phyloP scores from a whole-genome alignment of 2,888 invertebrate species.

The Apodemia mormo region DNA sequence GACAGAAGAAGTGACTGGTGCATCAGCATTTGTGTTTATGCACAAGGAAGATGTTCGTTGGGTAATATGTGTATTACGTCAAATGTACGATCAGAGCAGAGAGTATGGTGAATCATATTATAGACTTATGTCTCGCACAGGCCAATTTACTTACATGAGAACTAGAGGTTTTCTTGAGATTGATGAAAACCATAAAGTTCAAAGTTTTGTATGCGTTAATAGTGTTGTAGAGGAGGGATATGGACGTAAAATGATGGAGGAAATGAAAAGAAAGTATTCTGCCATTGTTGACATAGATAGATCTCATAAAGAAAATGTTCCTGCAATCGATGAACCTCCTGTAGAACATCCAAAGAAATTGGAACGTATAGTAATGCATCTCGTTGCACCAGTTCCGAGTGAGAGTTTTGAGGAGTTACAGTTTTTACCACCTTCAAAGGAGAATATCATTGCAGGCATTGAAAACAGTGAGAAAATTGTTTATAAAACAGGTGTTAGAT shows the following conservation, averaged over 20 bases:
- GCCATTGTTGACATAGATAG: conserved; percentile 83
- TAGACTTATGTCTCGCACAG: conserved; percentile 89
- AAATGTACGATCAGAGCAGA: conserved; percentile 93
- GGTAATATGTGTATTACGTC: conserved; percentile 92
- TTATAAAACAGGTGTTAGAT: conserved; percentile 67
- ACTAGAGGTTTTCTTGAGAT: conserved; percentile 93
- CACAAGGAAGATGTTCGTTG: conserved; percentile 94
- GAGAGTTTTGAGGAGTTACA: conserved; percentile 65
- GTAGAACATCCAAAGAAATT: conserved; percentile 87
- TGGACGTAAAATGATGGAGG: conserved; percentile 86
- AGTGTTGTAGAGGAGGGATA: conserved; percentile 89
- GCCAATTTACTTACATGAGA: conserved; percentile 92
- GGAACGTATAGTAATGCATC: conserved; percentile 87
- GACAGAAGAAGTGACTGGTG: conserved; percentile 93
- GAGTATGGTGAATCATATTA: conserved; percentile 94
- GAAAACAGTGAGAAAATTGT: conserved; percentile 74
- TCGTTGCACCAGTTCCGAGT: conserved; percentile 70
- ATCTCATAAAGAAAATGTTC: conserved; percentile 49
- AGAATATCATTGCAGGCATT: conserved; percentile 73
- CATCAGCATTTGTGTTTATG: conserved; percentile 94
- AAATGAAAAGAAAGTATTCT: conserved; percentile 91
- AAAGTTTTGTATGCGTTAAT: conserved; percentile 94
- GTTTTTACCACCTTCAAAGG: conserved; percentile 70
- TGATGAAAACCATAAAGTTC: conserved; percentile 88
- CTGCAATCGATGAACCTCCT: conserved; percentile 61